These are phyloP conservation scores for Xerus inauris DNA, from an alignment of 2,113 vertebrate species.

Conservation along the genomic window DNA sequence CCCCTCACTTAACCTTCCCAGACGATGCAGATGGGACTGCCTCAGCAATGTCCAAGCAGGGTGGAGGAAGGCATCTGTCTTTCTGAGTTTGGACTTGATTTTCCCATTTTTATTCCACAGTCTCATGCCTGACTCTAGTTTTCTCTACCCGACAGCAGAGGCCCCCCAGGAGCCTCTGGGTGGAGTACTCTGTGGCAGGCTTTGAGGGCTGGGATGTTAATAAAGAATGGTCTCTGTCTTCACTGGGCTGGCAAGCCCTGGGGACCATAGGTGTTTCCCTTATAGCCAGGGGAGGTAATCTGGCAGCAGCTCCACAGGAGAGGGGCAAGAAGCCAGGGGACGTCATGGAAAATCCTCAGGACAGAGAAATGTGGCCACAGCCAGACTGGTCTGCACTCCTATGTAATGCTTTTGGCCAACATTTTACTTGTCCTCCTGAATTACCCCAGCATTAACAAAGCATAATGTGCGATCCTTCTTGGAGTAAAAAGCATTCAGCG, in stretches of 20 bases:
- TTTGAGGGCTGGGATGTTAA: neutral
- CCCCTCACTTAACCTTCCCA: neutral
- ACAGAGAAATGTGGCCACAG: neutral
- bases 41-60: too few relatives aligned
- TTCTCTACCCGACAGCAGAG: neutral
- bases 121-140: neutral
- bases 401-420: neutral
- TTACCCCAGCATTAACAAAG: constrained; percentile 45
- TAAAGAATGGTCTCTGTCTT: neutral
- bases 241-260: neutral
- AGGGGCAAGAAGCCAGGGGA: neutral
- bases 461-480: constrained; percentile 38
- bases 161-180: neutral
- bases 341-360: neutral
- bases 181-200: neutral
- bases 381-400: neutral
- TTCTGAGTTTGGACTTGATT: constrained; percentile 2
- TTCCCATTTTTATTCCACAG: neutral
- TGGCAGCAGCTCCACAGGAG: neutral
- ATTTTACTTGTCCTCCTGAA: constrained; percentile 23
- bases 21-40: neutral
- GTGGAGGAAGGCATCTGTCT: neutral
- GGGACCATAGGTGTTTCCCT: neutral
- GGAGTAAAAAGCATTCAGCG: constrained; percentile 58
- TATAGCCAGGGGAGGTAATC: neutral